phyloP scores from a whole-genome alignment of 2,113 vertebrate genomes.

The Cettia cetti region DNA sequence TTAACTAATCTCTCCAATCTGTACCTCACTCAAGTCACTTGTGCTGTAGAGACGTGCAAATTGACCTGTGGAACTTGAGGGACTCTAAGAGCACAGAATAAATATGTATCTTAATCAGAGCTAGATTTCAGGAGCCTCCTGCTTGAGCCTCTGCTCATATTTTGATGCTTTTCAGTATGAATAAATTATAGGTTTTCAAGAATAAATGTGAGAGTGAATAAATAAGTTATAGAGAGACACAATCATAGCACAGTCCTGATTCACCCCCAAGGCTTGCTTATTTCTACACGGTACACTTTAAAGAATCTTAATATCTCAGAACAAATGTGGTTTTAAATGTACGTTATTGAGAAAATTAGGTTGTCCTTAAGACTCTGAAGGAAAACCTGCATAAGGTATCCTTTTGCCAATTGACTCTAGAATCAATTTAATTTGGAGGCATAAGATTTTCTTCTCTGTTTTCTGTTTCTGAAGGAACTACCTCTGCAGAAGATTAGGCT shows the following conservation, averaged over 20 bases:
- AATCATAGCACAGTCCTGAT: background rate
- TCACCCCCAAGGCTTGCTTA: background rate
- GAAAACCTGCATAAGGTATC: background rate
- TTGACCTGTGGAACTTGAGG: background rate
- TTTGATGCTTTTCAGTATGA: constrained; percentile 8
- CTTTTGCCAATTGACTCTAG: background rate
- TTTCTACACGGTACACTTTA: background rate
- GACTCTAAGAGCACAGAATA: background rate
- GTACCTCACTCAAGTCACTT: background rate
- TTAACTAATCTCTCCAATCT: background rate
- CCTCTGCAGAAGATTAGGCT: background rate
- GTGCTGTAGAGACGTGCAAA: background rate
- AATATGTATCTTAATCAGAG: background rate
- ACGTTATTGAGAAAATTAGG: background rate
- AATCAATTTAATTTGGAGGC: background rate
- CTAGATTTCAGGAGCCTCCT: background rate
- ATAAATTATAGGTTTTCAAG: constrained; percentile 34
- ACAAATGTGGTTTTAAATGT: background rate
- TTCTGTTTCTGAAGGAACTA: background rate
- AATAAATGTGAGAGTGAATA: constrained; percentile 8
- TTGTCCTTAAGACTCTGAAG: background rate
- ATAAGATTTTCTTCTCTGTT: background rate
- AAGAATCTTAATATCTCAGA: background rate
- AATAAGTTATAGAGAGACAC: background rate
- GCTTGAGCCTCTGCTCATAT: background rate